A percentile compares a stretch with the other conserved stretches of the same genome.
Conservation (phyloP, 2,888 invertebrate species). For the Trissolcus brochymenae region DNA sequence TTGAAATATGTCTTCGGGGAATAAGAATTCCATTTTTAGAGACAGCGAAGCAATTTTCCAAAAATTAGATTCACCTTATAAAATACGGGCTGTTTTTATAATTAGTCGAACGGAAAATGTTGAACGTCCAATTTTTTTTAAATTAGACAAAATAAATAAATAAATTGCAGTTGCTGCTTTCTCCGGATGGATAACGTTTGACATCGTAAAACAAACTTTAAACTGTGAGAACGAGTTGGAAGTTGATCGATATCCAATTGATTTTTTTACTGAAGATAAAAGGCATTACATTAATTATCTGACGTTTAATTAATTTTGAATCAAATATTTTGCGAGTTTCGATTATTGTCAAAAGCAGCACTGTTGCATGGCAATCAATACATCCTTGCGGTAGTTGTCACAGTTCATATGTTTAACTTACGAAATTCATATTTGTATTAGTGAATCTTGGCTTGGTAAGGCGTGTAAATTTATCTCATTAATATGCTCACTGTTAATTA, state of each 20-base stretch:
- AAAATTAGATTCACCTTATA: slow-evolving; percentile 38
- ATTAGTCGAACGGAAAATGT: slow-evolving; percentile 9
- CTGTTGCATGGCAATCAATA: slow-evolving; percentile 42
- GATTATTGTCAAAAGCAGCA: slow-evolving; percentile 26
- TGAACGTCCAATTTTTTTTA: background rate
- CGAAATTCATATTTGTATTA: slow-evolving; percentile 44
- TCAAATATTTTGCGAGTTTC: slow-evolving; percentile 29
- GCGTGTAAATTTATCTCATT: slow-evolving; percentile 22
- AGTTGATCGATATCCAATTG: no score
- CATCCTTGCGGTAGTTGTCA: slow-evolving; percentile 32
- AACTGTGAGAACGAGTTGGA: background rate
- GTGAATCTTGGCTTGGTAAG: slow-evolving; percentile 30
- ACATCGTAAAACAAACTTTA: no score
- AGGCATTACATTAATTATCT: no score
- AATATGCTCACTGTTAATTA: background rate
- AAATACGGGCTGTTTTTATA: slow-evolving; percentile 30
- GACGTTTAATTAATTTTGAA: slow-evolving; percentile 28
- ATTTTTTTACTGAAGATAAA: no score
- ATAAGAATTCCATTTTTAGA: slow-evolving; percentile 48
- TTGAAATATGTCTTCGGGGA: slow-evolving; percentile 56
- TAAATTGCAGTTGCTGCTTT: background rate
- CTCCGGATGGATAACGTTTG: no score
- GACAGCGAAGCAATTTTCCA: slow-evolving; percentile 35
- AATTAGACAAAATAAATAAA: background rate
- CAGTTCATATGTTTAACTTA: slow-evolving; percentile 45